Evolutionary conservation across 2,113 vertebrate genomes (phyloP), one percentile per base, ranked within the genome.

Genomic region (Nicator chloris): DNA sequence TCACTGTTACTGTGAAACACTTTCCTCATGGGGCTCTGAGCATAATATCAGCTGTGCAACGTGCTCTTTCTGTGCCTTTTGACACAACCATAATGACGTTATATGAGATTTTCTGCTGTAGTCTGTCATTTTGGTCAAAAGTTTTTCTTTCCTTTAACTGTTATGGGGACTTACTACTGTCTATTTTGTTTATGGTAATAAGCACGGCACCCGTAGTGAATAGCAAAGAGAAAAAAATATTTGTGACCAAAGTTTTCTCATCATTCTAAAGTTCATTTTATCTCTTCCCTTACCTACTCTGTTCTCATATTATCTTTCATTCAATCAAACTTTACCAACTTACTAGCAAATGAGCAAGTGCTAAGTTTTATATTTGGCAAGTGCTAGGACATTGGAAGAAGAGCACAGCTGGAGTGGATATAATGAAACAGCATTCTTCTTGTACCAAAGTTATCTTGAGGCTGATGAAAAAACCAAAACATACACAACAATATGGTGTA

Each of bases 361-460:
- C 59, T 71, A 92, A 61, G 37, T 78, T 92, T 96, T 80, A 87
- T 51, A 68, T 92, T 86, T 93, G 66, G 68, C 54, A 94, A 96
- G 86, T 53, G 20, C 39, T 82, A 91, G 79, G 51, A 65, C 63
- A 91, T 85, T 63, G 61, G 73, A 94, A 90, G 71, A 95, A 89
- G 86, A 96, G 63, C 93, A 95, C 96, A 97, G 96, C 93, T 97
- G 96, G 91, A 96, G 81, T 94, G 50, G 37, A 71, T 92, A 71
- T 89, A 95, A 95, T 83, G 91, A 95, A 91, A 82, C 37, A 85
- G 49, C 27, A 2, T 91, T 96, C 63, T 92, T 96, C 94, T 5
- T 5, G 6, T 83, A 92, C 78, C 75, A 79, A 94, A 93, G 70
- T 57, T 64, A 92, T 96, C 79, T 91, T 92, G 87, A 95, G 90